Percentiles rank a stretch among this genome's conserved stretches.
Conservation (phyloP, 2,797 vertebrate species). For the Xenentodon cancila region DNA sequence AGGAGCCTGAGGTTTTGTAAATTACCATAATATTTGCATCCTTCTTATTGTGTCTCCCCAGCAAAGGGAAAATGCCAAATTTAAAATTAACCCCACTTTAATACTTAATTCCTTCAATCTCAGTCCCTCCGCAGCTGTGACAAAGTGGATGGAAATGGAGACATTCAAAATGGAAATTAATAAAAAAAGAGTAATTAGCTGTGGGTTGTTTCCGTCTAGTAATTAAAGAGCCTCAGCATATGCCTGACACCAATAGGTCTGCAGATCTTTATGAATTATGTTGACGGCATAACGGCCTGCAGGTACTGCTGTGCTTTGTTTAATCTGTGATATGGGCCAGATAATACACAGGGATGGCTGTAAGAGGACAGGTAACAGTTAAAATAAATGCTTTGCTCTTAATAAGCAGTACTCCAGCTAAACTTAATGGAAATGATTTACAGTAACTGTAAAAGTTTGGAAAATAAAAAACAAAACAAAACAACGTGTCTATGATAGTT, state of each 20-base stretch:
- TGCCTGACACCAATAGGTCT: slow-evolving; percentile 64
- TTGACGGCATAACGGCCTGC: slow-evolving; percentile 52
- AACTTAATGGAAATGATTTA: slow-evolving; percentile 6
- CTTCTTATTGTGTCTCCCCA: slow-evolving; percentile 35
- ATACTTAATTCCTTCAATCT: slow-evolving; percentile 24
- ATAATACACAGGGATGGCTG: slow-evolving; percentile 22
- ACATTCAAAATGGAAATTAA: slow-evolving; percentile 68
- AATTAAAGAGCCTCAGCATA: slow-evolving; percentile 69
- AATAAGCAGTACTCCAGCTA: not conserved
- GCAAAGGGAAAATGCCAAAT: slow-evolving; percentile 32
- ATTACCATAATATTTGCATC: slow-evolving; percentile 60
- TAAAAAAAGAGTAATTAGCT: slow-evolving; percentile 73
- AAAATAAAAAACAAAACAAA: too few species aligned
- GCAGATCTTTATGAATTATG: slow-evolving; percentile 62
- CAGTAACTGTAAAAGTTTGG: not conserved
- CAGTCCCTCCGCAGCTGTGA: slow-evolving; percentile 39
- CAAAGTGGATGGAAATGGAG: slow-evolving; percentile 55
- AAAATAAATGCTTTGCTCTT: slow-evolving; percentile 7
- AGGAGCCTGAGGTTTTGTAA: slow-evolving; percentile 30
- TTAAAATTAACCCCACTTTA: slow-evolving; percentile 38
- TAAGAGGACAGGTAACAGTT: slow-evolving; percentile 7
- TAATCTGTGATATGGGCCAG: slow-evolving; percentile 29
- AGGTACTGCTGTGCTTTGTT: slow-evolving; percentile 56
- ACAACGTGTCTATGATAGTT: too few species aligned
- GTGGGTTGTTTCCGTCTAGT: slow-evolving; percentile 65